Evolutionary conservation across 1,140 invertebrate species (phyloP).

Genomic region (Hylaeus anthracinus): DNA sequence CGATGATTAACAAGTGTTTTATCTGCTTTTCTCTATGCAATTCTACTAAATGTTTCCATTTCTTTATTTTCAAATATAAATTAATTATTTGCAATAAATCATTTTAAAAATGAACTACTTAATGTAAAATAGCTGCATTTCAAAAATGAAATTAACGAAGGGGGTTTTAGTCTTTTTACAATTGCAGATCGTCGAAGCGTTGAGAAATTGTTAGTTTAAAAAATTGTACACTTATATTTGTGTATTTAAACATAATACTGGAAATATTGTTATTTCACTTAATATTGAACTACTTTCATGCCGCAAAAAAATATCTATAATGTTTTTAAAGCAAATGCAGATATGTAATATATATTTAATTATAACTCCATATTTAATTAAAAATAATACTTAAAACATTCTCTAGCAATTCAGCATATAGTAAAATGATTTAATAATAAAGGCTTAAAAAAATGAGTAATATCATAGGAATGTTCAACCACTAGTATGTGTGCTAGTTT

Average conservation of each 20-base stretch:
- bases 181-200: constrained; percentile 19
- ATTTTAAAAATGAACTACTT: constrained; percentile 19
- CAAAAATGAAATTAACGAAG: constrained; percentile 6
- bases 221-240: background rate
- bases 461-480: constrained; percentile 21
- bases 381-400: constrained; percentile 10
- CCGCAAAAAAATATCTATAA: background rate
- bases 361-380: background rate
- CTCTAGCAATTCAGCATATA: background rate
- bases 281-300: background rate
- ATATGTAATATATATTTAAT: background rate
- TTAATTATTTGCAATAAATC: constrained; percentile 5
- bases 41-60: background rate
- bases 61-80: background rate
- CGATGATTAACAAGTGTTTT: constrained; percentile 17
- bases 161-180: background rate
- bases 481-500: background rate
- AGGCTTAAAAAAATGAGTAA: background rate
- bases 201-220: constrained; percentile 25
- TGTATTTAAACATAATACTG: constrained; percentile 22
- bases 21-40: background rate
- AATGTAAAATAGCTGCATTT: background rate
- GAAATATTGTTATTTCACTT: background rate
- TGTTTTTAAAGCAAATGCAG: background rate
- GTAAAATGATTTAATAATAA: background rate